Percentiles rank a stretch among this genome's conserved stretches.
phyloP scores from a whole-genome alignment of 2,113 vertebrate species.

The Dolichotis patagonum region DNA sequence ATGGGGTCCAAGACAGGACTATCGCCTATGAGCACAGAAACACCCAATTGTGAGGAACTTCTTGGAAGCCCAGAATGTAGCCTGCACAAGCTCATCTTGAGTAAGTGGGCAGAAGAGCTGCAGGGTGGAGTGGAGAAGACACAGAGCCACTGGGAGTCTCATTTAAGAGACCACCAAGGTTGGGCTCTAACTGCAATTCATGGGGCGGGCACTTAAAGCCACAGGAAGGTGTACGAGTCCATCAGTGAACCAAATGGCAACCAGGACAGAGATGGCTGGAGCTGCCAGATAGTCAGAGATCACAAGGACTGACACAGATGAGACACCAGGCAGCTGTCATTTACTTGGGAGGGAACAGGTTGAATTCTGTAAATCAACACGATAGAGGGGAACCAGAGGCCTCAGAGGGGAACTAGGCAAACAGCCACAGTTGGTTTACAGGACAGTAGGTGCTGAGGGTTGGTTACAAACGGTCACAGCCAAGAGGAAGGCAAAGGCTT shows the following conservation, averaged over 20 bases:
- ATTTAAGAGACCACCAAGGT: background rate
- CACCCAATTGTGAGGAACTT: background rate
- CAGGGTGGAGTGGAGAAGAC: background rate
- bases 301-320: background rate
- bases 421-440: background rate
- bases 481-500: background rate
- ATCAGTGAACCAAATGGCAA: background rate
- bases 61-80: background rate
- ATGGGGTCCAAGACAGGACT: background rate
- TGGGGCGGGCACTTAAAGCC: background rate
- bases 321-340: background rate
- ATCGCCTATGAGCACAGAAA: background rate
- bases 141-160: background rate
- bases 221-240: background rate
- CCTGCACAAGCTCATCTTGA: rapidly evolving
- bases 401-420: background rate
- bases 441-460: background rate
- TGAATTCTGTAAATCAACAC: background rate
- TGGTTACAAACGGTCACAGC: background rate
- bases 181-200: background rate
- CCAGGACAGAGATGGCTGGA: background rate
- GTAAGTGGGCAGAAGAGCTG: background rate
- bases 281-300: background rate
- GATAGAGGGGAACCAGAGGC: too few relatives aligned
- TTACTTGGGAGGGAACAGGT: background rate